A percentile compares a stretch with the other conserved stretches of the same genome.
Evolutionary conservation across 2,113 vertebrate species (phyloP).

Genomic region (Hypocryptadius cinnamomeus): DNA sequence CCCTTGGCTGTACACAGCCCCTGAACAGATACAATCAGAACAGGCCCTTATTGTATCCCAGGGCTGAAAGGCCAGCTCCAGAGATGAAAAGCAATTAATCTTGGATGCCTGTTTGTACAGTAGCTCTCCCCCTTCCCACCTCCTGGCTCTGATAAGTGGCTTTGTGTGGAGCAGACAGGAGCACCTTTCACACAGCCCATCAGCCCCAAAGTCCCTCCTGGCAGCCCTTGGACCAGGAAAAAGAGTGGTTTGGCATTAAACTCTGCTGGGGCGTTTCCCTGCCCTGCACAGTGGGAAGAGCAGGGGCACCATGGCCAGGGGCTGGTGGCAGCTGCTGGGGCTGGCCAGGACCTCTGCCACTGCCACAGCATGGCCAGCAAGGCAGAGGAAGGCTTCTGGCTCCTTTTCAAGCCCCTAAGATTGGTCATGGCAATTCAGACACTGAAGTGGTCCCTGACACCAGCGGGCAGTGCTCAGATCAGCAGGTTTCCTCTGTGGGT

Average conservation of each 20-base stretch:
- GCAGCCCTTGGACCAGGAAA: neutral
- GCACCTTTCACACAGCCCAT: constrained; percentile 26
- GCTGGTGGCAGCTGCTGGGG: neutral
- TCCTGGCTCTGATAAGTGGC: constrained; percentile 6
- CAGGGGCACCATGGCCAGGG: neutral
- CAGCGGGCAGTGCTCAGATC: neutral
- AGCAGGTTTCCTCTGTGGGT: neutral
- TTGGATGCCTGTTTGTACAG: constrained; percentile 45
- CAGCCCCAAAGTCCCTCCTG: neutral
- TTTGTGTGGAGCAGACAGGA: constrained; percentile 17
- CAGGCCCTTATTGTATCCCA: constrained; percentile 16
- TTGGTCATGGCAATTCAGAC: neutral
- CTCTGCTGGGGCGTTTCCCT: neutral
- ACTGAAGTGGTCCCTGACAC: neutral
- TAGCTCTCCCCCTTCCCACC: constrained; percentile 32
- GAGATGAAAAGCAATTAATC: constrained; percentile 60
- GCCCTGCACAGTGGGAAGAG: neutral
- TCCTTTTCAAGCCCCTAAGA: neutral
- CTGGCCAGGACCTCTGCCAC: neutral
- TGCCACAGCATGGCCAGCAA: neutral
- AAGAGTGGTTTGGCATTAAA: neutral
- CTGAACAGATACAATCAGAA: constrained; percentile 33
- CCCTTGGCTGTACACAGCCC: neutral
- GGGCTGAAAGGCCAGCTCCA: constrained; percentile 28
- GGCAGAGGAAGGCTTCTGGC: neutral